phyloP scores from a whole-genome alignment of 2,888 invertebrate species.

The Fragum whitleyi region DNA sequence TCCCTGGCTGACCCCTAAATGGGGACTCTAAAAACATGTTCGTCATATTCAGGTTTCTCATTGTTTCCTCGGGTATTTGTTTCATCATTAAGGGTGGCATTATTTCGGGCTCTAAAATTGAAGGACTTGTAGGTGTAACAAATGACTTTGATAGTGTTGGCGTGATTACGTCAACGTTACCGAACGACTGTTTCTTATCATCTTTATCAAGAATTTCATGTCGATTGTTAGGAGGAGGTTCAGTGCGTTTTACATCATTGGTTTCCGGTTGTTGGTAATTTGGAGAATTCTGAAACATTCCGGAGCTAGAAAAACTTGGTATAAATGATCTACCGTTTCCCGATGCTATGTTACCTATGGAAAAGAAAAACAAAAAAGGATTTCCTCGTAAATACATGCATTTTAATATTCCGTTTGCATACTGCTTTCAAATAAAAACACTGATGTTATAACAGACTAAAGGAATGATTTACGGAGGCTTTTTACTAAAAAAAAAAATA shows the following conservation, averaged over 20 bases:
- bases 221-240: background rate
- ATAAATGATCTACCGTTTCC: slow-evolving; percentile 8
- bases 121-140: background rate
- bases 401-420: too few relatives aligned
- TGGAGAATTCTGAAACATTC: slow-evolving; percentile 27
- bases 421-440: too few relatives aligned
- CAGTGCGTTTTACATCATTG: background rate
- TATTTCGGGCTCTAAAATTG: background rate
- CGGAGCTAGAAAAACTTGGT: slow-evolving; percentile 25
- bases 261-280: background rate
- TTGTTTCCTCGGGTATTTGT: slow-evolving; percentile 25
- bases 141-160: slow-evolving; percentile 1
- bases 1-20: slow-evolving; percentile 48
- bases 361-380: background rate
- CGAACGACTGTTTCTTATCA: background rate
- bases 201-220: background rate
- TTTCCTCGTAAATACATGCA: too few relatives aligned
- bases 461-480: too few relatives aligned
- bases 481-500: too few relatives aligned
- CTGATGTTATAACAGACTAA: too few relatives aligned
- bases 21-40: slow-evolving; percentile 28
- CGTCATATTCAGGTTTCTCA: slow-evolving; percentile 3
- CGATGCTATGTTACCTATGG: background rate
- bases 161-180: background rate
- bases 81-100: slow-evolving; percentile 8